Evolutionary conservation across 2,797 vertebrate species (phyloP), one percentile per base, ranked within the genome.

Genomic region (Protosalanx chinensis): DNA sequence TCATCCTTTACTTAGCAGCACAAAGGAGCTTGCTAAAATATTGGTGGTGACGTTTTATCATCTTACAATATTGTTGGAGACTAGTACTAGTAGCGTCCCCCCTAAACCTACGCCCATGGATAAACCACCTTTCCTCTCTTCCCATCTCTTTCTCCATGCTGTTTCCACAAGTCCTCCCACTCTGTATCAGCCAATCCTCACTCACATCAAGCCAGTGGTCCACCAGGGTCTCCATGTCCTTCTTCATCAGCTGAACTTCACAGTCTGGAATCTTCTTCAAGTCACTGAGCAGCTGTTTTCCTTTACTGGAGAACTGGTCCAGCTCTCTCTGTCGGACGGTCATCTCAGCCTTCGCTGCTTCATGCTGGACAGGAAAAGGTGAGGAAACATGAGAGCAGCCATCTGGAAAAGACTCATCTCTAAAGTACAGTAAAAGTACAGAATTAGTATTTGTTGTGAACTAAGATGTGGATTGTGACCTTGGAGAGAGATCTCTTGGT

Each of bases 141-240:
- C 23, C 23, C 8, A 8, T 60, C 23, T 60, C 7, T 27, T 23
- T 60, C 20, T 60, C 6, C 10, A 23, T 60, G n/a, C 58, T 3
- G 58, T 60, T 27, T 27, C 23, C 56, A 58, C 27, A 60, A 60
- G 15, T 62, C 30, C 13, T 30, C 23, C 4, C 29, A 32, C 60
- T 15, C 51, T 1, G 13, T 18, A n/a, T 56, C 8, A 8, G 23
- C 53, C 37, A 6, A 15, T 51, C 41, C n/a, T 74, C 15, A 88
- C 92, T 94, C 92, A 99, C 98, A 85, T 98, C 98, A 29, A 99
- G 91, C 97, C 98, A 99, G 74, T 94, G 95, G 89, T 99, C 98
- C 81, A 99, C 90, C 0, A 84, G 87, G 62, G 81, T 88, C 70
- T 98, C 95, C 91, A 95, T 91, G 41, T 99, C 96, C 60, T 88